Conservation (phyloP, 2,888 invertebrate species). For the Eristalis tenax region DNA sequence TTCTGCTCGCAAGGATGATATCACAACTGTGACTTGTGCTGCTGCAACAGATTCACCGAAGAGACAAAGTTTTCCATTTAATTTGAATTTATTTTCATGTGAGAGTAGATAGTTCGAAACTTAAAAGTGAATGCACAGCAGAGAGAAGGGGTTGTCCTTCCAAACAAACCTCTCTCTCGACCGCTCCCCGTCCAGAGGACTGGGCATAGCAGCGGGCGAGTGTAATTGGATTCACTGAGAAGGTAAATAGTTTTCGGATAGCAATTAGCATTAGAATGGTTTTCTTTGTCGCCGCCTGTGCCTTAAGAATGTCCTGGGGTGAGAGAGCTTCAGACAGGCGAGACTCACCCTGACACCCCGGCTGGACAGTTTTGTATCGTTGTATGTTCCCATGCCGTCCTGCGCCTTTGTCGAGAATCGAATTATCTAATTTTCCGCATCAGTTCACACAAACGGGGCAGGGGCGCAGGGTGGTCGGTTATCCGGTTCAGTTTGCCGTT, state of each 20-base stretch:
- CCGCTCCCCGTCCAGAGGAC: not conserved
- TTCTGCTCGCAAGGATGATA: not conserved
- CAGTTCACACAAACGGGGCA: slow-evolving; percentile 27
- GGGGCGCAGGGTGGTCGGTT: not conserved
- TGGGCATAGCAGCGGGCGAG: not conserved
- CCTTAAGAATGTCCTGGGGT: not conserved
- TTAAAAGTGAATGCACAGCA: slow-evolving; percentile 26
- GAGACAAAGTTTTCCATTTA: slow-evolving; percentile 6
- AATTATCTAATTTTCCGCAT: slow-evolving; percentile 63
- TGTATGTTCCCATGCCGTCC: not conserved
- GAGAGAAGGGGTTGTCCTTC: not conserved
- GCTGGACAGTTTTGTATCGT: slow-evolving; percentile 5
- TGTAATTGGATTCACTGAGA: slow-evolving; percentile 32
- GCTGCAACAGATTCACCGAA: slow-evolving; percentile 1
- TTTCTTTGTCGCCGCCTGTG: not conserved
- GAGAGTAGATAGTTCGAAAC: slow-evolving; percentile 1
- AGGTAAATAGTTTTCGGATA: slow-evolving; percentile 7
- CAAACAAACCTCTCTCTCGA: not conserved
- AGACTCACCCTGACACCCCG: not conserved
- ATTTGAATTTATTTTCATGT: slow-evolving; percentile 25
- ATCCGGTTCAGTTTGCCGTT: slow-evolving; percentile 43
- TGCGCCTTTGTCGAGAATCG: slow-evolving; percentile 45
- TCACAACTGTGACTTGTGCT: slow-evolving; percentile 6
- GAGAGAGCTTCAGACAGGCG: not conserved
- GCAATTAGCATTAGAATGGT: slow-evolving; percentile 47